These are phyloP conservation scores for Chionoecetes opilio DNA, from an alignment of 1,140 invertebrate genomes.

Conservation along the genomic window DNA sequence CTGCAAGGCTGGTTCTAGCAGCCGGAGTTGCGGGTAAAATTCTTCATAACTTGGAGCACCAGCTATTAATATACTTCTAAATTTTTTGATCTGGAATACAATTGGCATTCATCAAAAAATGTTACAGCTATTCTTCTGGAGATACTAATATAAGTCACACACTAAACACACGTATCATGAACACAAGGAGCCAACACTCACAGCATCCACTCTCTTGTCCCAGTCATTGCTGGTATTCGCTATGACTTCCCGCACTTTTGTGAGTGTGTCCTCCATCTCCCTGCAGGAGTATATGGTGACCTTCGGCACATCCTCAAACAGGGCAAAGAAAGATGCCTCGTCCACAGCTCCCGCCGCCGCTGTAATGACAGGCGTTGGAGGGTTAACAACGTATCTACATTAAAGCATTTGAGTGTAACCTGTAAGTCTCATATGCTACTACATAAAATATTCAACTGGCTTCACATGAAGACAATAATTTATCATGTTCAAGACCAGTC, in stretches of 20 bases:
- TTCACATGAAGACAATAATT: too few species aligned
- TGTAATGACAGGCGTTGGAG: background rate
- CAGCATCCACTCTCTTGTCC: constrained; percentile 95
- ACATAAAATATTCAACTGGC: too few species aligned
- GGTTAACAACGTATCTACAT: background rate
- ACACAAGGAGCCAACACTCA: constrained; percentile 84
- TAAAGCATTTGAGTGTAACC: background rate
- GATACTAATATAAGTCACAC: background rate
- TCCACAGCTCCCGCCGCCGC: constrained; percentile 91
- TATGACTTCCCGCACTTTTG: constrained; percentile 89
- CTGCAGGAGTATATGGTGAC: constrained; percentile 92
- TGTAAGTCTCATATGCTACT: background rate
- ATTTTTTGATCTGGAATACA: constrained; percentile 89
- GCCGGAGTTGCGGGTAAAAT: constrained; percentile 91
- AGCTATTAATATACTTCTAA: constrained; percentile 92
- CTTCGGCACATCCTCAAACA: constrained; percentile 93
- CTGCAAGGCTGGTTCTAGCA: constrained; percentile 92
- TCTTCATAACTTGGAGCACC: constrained; percentile 92
- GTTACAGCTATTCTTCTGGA: background rate
- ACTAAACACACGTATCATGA: background rate
- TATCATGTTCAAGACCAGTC: background rate
- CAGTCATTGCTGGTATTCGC: constrained; percentile 94
- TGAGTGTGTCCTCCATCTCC: constrained; percentile 93
- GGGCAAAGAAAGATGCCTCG: constrained; percentile 92
- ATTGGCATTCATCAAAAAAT: background rate